Evolutionary conservation across 1,140 invertebrate species (phyloP), one percentile per base, ranked within the genome.

Genomic region (Drosophila saltans): DNA sequence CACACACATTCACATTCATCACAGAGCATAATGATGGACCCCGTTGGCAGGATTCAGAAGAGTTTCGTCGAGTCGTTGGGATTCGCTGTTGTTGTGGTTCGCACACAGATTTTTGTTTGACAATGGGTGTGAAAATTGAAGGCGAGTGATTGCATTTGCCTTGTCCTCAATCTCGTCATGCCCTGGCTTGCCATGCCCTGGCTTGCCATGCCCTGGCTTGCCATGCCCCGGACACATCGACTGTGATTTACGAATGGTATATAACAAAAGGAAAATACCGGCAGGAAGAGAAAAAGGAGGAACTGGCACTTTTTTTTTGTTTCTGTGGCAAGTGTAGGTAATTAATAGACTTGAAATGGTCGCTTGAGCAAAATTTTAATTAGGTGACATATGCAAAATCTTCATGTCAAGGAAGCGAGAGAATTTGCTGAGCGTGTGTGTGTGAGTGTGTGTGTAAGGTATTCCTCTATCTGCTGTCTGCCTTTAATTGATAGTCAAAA

Each of bases 281-380:
- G 28, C 28, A 30, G 4, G 28, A 30, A 4, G 2, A 30, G 28
- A 30, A 30, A 4, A 30, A 4, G 28, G 28, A 4, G 28, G 28
- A 4, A 30, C 28, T 30, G 4, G 28, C 28, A 30, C 2, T 36
- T 36, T 36, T 26, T 58, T 68, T 68, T 75, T 75, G 57, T 69
- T 30, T 75, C 39, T 39, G 39, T 72, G 59, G 39, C 36, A 58
- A 69, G 72, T 69, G 69, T 84, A 89, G 83, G 83, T 86, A 86
- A 86, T 86, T 86, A 86, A 86, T 86, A 86, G 83, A 86, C 83
- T 86, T 89, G 83, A 88, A 88, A 88, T 89, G 83, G 84, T 80
- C 84, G 83, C 80, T 83, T 75, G 73, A 67, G 68, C 73, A 89
- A 88, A 80, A 88, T 88, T 88, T 88, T 88, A 88, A 88, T 88